Percentiles rank a stretch among this genome's conserved stretches.
phyloP scores from a whole-genome alignment of 2,113 vertebrate genomes.

The Ictidomys tridecemlineatus region DNA sequence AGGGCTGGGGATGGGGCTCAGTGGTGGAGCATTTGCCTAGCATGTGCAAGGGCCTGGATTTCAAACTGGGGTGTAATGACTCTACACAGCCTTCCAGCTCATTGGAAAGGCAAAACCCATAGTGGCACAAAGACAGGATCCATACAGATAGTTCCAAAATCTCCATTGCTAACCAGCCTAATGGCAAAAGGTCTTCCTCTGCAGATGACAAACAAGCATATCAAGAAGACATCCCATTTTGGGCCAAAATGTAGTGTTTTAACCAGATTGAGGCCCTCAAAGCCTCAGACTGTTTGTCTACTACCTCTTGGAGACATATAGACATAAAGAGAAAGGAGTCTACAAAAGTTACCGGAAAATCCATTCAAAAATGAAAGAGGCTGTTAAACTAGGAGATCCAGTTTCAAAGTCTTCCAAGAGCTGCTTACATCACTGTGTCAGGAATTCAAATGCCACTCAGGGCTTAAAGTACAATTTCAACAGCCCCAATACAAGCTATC shows the following conservation, averaged over 20 bases:
- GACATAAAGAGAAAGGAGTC: not conserved
- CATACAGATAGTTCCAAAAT: not conserved
- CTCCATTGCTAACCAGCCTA: not conserved
- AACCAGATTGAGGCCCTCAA: constrained; percentile 68
- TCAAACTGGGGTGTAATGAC: not conserved
- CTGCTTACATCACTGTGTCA: constrained; percentile 74
- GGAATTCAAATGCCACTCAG: constrained; percentile 79
- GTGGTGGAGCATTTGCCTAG: too few species aligned
- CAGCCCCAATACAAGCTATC: constrained; percentile 26
- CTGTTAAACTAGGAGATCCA: constrained; percentile 47
- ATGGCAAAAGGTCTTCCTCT: not conserved
- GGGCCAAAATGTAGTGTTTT: constrained; percentile 65
- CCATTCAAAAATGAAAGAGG: constrained; percentile 58
- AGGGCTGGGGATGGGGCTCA: too few species aligned
- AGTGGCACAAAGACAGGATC: not conserved
- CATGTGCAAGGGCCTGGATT: too few species aligned
- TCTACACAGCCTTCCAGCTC: not conserved
- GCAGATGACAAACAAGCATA: not conserved
- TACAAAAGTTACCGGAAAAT: not conserved
- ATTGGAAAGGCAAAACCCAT: not conserved
- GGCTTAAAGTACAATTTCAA: constrained; percentile 68
- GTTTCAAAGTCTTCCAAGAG: constrained; percentile 77
- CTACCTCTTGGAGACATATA: constrained; percentile 10
- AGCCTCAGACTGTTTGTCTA: constrained; percentile 61
- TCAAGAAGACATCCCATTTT: not conserved